A percentile compares a stretch with the other conserved stretches of the same genome.
Conservation (phyloP, 2,888 invertebrate genomes). For the Podabrus alpinus region DNA sequence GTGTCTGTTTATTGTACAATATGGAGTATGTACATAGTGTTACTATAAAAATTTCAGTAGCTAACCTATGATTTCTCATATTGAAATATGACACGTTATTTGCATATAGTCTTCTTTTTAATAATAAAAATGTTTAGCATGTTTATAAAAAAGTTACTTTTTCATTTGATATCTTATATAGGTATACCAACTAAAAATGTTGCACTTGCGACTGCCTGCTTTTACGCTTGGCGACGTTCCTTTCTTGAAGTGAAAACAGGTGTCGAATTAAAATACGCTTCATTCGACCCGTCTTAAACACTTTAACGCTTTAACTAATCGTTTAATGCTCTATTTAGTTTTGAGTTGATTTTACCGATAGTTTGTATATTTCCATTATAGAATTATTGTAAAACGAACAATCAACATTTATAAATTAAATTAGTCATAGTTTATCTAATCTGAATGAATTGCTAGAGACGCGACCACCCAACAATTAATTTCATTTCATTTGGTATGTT, state of each 20-base stretch:
- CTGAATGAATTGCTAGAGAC: background rate
- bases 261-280: conserved; percentile 41
- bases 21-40: too few species aligned
- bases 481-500: background rate
- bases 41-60: background rate
- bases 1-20: background rate
- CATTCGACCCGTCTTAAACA: conserved; percentile 39
- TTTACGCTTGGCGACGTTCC: conserved; percentile 39
- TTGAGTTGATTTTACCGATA: background rate
- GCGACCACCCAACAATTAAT: background rate
- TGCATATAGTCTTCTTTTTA: conserved; percentile 9
- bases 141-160: conserved; percentile 38
- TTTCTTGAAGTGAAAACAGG: conserved; percentile 39
- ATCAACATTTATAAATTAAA: background rate
- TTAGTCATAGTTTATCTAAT: background rate
- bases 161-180: conserved; percentile 35
- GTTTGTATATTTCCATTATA: conserved; percentile 4
- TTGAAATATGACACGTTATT: conserved; percentile 13
- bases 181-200: conserved; percentile 31
- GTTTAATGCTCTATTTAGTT: conserved; percentile 11
- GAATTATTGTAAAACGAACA: background rate
- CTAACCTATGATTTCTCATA: background rate
- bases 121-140: conserved; percentile 24
- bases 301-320: conserved; percentile 34
- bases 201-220: conserved; percentile 36